Percentiles rank a stretch among this genome's conserved stretches.
These are phyloP conservation scores for Jordanella pulchra DNA, from an alignment of 2,797 vertebrate species.

Conservation along the genomic window DNA sequence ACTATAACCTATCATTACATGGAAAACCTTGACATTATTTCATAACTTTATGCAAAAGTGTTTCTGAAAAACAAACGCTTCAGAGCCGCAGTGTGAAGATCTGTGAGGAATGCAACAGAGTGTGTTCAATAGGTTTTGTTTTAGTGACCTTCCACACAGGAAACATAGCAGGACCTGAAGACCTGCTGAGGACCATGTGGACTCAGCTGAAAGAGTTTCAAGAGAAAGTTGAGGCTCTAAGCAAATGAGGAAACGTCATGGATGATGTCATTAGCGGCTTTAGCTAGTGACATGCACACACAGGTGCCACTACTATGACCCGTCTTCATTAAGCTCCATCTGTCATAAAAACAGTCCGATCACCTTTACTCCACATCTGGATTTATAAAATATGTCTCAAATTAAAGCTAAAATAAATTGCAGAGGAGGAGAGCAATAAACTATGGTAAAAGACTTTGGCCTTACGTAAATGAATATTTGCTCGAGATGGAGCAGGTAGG, in stretches of 20 bases:
- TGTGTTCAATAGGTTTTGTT: conserved; percentile 24
- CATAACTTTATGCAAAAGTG: not conserved
- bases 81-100: not conserved
- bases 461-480: too few species aligned
- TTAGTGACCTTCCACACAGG: conserved; percentile 26
- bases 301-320: too few species aligned
- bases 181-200: conserved; percentile 57
- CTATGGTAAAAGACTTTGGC: too few species aligned
- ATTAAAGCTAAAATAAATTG: too few species aligned
- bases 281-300: too few species aligned
- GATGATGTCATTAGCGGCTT: too few species aligned
- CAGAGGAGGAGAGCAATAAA: too few species aligned
- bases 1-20: not conserved
- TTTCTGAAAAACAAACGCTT: not conserved
- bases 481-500: too few species aligned
- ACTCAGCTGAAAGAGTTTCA: conserved; percentile 56
- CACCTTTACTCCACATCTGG: too few species aligned
- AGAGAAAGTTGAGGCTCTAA: conserved; percentile 20
- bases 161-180: conserved; percentile 22
- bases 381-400: too few species aligned
- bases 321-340: too few species aligned
- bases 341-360: too few species aligned
- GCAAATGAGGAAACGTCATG: conserved; percentile 13
- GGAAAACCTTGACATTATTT: not conserved
- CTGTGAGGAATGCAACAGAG: not conserved